Percentiles rank a stretch among this genome's conserved stretches.
Conservation (phyloP, 2,888 invertebrate species). For the Mythimna loreyi region DNA sequence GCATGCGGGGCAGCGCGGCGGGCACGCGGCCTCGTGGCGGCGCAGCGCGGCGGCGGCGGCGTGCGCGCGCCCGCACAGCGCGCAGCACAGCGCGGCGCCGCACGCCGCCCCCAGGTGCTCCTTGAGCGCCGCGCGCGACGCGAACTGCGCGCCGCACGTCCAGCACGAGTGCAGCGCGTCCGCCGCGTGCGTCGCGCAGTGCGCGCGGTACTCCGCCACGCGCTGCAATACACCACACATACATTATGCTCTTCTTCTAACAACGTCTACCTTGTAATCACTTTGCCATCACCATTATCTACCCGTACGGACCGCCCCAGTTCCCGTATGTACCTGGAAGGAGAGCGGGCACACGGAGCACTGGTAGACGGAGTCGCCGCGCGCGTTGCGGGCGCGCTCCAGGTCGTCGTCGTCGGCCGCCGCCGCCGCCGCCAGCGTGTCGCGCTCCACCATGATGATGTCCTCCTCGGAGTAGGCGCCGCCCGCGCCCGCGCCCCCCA, state of each 20-base stretch:
- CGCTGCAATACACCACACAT: conserved; percentile 62
- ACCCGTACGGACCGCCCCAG: background rate
- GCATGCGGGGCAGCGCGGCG: conserved; percentile 61
- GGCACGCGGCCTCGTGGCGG: conserved; percentile 43
- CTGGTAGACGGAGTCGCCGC: conserved; percentile 84
- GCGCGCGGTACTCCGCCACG: conserved; percentile 78
- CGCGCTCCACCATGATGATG: conserved; percentile 86
- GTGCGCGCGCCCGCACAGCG: conserved; percentile 70
- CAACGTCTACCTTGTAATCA: no score
- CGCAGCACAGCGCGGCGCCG: conserved; percentile 66
- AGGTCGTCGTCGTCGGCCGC: conserved; percentile 80
- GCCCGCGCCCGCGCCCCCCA: conserved; percentile 79
- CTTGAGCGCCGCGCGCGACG: conserved; percentile 67
- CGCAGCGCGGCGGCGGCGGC: conserved; percentile 35
- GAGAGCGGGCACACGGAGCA: conserved; percentile 84
- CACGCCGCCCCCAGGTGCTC: conserved; percentile 69
- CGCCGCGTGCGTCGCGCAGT: conserved; percentile 73
- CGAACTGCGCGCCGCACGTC: conserved; percentile 85
- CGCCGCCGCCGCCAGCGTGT: conserved; percentile 79
- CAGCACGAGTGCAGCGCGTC: conserved; percentile 83
- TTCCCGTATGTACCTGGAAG: conserved; percentile 72
- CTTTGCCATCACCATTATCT: no score
- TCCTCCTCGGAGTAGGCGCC: conserved; percentile 85
- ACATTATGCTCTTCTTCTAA: no score
- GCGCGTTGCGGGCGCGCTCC: conserved; percentile 77